Base-by-base conservation (phyloP, 2,888 invertebrate genomes). In the Leucophenga maculata region DNA sequence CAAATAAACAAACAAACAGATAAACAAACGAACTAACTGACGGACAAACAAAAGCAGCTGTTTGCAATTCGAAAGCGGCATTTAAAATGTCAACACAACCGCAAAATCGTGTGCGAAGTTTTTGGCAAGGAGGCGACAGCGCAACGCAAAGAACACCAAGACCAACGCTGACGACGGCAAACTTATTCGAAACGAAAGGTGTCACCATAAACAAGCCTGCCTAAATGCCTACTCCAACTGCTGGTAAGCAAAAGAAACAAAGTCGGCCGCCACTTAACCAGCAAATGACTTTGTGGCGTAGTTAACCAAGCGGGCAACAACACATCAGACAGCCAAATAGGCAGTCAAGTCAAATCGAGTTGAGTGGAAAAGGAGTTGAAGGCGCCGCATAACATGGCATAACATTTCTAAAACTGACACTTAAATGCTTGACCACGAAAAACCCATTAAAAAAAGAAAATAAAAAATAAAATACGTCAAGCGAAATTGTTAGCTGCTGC, bases 351-450 rank as follows among this genome's bases (percentile, higher is more conserved):
- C 20, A 48, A 18, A 16, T 16, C n/a, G 57, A 57, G 57, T 39
- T 39, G 39, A 8, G 39, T 39, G 22, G 60, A n/a, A n/a, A 18
- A 20, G 20, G 57, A 52, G 16, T 11, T 16, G 11, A 39, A 39
- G 20, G 20, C 39, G 3, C 32, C 39, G 39, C 39, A 59, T 32
- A 32, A 70, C 60, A 32, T 14, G n/a, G 60, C 65, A n/a, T 52
- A 16, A 50, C 39, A 39, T 39, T 39, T 11, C 39, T 6, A 39
- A 39, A 39, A 39, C 55, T 57, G 69, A 68, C 73, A 73, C 80
- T 80, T 81, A 83, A 81, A 81, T 77, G 83, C 80, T 79, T 81
- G 83, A 81, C 80, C 83, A 81, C 80, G 80, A 83, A 81, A 83
- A 81, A 74, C 77, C 77, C 80, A 80, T 80, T 79, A 83, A 76